phyloP scores from a whole-genome alignment of 2,888 invertebrate species.

The Idaea dimidiata region DNA sequence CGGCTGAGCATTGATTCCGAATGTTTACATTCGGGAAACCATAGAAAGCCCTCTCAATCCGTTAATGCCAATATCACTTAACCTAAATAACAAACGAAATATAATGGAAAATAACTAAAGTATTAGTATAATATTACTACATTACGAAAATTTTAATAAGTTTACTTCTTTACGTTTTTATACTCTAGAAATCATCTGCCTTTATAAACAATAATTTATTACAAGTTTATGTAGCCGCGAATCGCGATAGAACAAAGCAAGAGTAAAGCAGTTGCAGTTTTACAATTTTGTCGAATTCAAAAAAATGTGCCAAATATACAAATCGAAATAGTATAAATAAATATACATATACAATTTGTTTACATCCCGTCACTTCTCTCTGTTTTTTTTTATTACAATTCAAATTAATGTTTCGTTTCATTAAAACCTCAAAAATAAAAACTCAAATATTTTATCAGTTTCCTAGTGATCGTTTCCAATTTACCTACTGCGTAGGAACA shows the following conservation, averaged over 20 bases:
- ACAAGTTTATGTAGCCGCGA: no score
- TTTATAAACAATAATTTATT: no score
- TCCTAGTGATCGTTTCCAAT: neutral
- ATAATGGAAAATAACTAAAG: neutral
- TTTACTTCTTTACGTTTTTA: no score
- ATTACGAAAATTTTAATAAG: no score
- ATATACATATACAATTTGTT: neutral
- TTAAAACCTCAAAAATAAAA: neutral
- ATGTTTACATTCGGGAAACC: conserved; percentile 33
- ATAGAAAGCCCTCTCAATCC: conserved; percentile 5
- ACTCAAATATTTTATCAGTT: neutral
- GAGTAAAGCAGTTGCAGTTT: no score
- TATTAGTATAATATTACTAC: neutral
- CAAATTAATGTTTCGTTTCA: neutral
- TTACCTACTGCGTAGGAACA: neutral
- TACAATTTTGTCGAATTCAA: no score
- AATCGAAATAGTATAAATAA: neutral
- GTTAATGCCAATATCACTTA: neutral
- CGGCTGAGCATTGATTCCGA: conserved; percentile 28
- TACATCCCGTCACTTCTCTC: neutral
- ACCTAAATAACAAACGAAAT: neutral
- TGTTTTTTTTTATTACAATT: neutral
- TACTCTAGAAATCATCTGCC: no score
- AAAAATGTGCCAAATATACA: neutral
- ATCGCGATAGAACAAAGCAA: no score